These are phyloP conservation scores for Gobionotothen gibberifrons DNA, from an alignment of 2,797 vertebrate species.

Conservation along the genomic window DNA sequence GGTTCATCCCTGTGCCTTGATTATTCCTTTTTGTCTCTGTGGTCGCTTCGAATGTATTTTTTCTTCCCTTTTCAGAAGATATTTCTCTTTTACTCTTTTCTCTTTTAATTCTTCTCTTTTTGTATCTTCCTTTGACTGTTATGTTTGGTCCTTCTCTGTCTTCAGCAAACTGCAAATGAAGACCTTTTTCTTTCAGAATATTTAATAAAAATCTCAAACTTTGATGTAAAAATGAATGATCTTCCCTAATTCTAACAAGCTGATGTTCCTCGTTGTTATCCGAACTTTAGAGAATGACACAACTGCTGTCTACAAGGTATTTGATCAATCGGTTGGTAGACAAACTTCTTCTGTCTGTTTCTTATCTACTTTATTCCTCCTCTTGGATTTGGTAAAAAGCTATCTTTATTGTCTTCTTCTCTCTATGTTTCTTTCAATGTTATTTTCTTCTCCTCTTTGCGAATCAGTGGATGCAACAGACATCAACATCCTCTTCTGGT, in stretches of 20 bases:
- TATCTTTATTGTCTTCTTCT: constrained; percentile 2
- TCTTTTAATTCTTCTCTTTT: neutral
- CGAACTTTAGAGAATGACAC: neutral
- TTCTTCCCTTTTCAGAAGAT: too few relatives aligned
- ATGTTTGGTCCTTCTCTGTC: neutral
- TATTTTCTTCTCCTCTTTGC: constrained; percentile 24
- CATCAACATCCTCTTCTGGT: constrained; percentile 24
- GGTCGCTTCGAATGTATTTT: too few relatives aligned
- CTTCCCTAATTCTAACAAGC: neutral
- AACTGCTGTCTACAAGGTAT: constrained; percentile 10
- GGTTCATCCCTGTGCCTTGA: constrained; percentile 12
- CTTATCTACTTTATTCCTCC: neutral
- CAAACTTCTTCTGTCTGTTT: neutral
- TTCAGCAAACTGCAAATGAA: neutral
- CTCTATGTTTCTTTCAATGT: neutral
- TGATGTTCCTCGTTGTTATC: neutral
- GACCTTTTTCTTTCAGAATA: neutral
- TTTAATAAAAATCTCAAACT: neutral
- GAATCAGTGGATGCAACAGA: constrained; percentile 7
- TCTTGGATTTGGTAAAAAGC: neutral
- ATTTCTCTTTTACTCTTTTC: too few relatives aligned
- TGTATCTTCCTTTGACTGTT: neutral
- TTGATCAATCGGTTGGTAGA: neutral
- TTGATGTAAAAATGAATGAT: neutral
- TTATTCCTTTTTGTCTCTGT: constrained; percentile 4